Evolutionary conservation across 2,888 invertebrate species (phyloP).

Genomic region (Scotopteryx bipunctaria): DNA sequence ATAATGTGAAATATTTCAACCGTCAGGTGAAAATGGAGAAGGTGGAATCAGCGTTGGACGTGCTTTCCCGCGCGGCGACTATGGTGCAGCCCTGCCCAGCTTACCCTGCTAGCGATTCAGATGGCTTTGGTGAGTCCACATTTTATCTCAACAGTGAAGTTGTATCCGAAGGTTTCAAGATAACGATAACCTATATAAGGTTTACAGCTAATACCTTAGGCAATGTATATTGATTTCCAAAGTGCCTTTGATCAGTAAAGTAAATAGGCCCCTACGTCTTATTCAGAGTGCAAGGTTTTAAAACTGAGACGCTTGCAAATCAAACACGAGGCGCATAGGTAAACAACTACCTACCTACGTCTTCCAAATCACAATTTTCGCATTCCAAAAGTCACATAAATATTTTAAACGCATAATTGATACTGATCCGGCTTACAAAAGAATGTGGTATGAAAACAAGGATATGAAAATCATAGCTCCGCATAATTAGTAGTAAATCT

Average conservation of each 20-base stretch:
- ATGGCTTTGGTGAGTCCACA: conserved; percentile 75
- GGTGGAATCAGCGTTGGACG: conserved; percentile 93
- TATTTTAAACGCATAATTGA: conserved; percentile 16
- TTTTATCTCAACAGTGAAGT: conserved; percentile 4
- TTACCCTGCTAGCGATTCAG: conserved; percentile 77
- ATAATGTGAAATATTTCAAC: conserved; percentile 20
- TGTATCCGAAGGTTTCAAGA: conserved; percentile 11
- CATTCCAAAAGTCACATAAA: conserved; percentile 16
- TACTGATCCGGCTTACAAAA: conserved; percentile 14
- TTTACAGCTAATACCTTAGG: not conserved
- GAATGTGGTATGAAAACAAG: conserved; percentile 28
- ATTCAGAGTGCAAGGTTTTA: not conserved
- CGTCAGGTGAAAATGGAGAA: conserved; percentile 82
- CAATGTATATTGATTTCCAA: not conserved
- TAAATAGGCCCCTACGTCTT: conserved; percentile 2
- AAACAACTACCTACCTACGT: not conserved
- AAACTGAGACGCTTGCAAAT: not conserved
- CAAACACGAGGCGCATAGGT: not conserved
- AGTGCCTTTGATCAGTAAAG: not conserved
- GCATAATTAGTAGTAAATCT: conserved; percentile 14
- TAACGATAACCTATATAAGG: conserved; percentile 1
- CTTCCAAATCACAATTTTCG: conserved; percentile 11
- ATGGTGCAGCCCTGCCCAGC: conserved; percentile 91
- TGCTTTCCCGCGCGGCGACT: conserved; percentile 93
- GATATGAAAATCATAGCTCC: conserved; percentile 22